Percentiles rank a stretch among this genome's conserved stretches.
These are phyloP conservation scores for Pterocles burchelli DNA, from an alignment of 2,113 vertebrate species.

Conservation along the genomic window DNA sequence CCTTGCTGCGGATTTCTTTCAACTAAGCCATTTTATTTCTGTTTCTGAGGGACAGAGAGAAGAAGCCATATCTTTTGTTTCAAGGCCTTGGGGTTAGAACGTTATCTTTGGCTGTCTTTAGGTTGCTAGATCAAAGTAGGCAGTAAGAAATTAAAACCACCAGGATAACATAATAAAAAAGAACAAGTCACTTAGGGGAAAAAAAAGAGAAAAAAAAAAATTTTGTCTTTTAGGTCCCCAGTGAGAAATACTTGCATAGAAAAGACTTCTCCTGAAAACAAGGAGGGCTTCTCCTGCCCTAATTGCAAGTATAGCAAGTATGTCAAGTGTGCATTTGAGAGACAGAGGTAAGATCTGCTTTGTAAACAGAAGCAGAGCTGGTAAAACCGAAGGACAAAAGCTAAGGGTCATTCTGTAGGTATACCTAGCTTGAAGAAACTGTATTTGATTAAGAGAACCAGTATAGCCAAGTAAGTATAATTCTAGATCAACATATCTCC, in stretches of 20 bases:
- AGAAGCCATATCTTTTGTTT: constrained; percentile 47
- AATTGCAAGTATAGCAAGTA: constrained; percentile 62
- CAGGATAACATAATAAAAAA: constrained; percentile 55
- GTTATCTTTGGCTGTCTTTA: constrained; percentile 50
- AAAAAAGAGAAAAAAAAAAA: background rate
- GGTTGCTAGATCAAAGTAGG: constrained; percentile 49
- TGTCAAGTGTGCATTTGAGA: constrained; percentile 55
- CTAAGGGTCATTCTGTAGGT: constrained; percentile 32
- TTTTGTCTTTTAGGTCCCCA: constrained; percentile 59
- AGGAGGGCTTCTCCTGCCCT: constrained; percentile 34
- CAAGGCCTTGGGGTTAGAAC: constrained; percentile 52
- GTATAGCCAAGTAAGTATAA: background rate
- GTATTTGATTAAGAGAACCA: background rate
- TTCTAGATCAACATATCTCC: background rate
- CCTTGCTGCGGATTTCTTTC: constrained; percentile 27
- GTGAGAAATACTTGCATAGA: constrained; percentile 28
- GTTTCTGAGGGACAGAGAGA: constrained; percentile 34
- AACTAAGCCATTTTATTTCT: constrained; percentile 32
- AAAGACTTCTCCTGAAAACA: constrained; percentile 15
- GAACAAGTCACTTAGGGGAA: constrained; percentile 7
- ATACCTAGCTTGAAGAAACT: constrained; percentile 14
- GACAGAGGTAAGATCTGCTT: background rate
- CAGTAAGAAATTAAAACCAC: constrained; percentile 63
- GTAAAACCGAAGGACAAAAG: constrained; percentile 35
- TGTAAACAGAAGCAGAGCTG: constrained; percentile 22